Evolutionary conservation across 1,140 invertebrate species (phyloP), one percentile per base, ranked within the genome.

Genomic region (Brachionus calyciflorus): DNA sequence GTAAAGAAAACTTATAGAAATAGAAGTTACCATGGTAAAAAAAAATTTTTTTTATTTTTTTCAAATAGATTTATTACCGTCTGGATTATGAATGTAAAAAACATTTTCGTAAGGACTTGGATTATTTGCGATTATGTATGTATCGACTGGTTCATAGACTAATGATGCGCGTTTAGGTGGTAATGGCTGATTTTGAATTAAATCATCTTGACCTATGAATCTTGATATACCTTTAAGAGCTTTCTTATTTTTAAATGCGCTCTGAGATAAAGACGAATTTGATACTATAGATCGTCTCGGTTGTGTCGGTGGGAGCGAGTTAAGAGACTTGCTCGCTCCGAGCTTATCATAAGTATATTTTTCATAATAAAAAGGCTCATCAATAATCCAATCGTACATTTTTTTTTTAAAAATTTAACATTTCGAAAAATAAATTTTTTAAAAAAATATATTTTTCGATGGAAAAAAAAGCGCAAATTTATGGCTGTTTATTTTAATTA

Each of bases 311-410:
- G 60, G 60, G 10, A 65, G 12, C 26, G 60, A 65, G 19, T 24
- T 65, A 9, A 44, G 37, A 12, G 33, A 44, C 10, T 65, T 65
- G 14, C 37, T 44, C 21, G 33, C 37, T 44, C 24, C 44, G 24
- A 21, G 21, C 44, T 65, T 41, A 21, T 17, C 60, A 26, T 65
- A 65, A 44, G 60, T 24, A 24, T 44, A 41, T 46, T 44, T 41
- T 65, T 65, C 60, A 44, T 65, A 46, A 14, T 44, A 26, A 12
- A 24, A 19, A 65, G 60, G 60, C 14, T 37, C 60, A 41, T 37
- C 44, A 24, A 37, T 24, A 19, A 65, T 37, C 60, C 60, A 65
- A 41, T 65, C 60, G 40, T 65, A 65, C 60, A 65, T 65, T 65
- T 65, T 65, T 63, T 44, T 65, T 65, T 65, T 65, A 44, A 44